phyloP scores from a whole-genome alignment of 2,888 invertebrate species.

The Ophion costatus region DNA sequence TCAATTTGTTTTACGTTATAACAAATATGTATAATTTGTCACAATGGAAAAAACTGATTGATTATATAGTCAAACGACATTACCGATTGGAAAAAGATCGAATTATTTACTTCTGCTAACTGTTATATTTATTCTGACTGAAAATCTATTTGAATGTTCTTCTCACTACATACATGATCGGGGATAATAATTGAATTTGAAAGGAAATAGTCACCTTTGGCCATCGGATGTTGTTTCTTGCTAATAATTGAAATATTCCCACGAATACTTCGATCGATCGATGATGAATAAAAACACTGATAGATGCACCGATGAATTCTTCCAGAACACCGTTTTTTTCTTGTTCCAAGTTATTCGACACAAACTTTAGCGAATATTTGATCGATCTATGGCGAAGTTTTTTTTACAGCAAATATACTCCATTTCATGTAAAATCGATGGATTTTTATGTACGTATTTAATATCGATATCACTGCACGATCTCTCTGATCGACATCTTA shows the following conservation, averaged over 20 bases:
- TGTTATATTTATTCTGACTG: background rate
- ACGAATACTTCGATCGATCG: background rate
- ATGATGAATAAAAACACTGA: slow-evolving; percentile 15
- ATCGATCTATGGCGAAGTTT: background rate
- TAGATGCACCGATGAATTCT: background rate
- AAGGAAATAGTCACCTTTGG: slow-evolving; percentile 42
- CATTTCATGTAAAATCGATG: background rate
- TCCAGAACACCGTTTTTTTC: background rate
- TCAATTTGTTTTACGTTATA: too few species aligned
- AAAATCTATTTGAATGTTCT: background rate
- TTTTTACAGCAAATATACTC: background rate
- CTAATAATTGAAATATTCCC: background rate
- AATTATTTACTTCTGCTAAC: background rate
- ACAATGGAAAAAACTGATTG: background rate
- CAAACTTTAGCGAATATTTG: background rate
- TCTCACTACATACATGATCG: background rate
- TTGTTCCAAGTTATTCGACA: background rate
- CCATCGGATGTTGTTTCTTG: slow-evolving; percentile 31
- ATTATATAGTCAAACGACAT: background rate
- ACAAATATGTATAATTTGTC: background rate
- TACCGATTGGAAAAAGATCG: background rate
- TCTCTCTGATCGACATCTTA: slow-evolving; percentile 54
- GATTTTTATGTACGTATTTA: background rate
- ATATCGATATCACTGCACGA: background rate
- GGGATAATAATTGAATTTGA: background rate